phyloP scores from a whole-genome alignment of 2,888 invertebrate species.

The Amphipoea oculea region DNA sequence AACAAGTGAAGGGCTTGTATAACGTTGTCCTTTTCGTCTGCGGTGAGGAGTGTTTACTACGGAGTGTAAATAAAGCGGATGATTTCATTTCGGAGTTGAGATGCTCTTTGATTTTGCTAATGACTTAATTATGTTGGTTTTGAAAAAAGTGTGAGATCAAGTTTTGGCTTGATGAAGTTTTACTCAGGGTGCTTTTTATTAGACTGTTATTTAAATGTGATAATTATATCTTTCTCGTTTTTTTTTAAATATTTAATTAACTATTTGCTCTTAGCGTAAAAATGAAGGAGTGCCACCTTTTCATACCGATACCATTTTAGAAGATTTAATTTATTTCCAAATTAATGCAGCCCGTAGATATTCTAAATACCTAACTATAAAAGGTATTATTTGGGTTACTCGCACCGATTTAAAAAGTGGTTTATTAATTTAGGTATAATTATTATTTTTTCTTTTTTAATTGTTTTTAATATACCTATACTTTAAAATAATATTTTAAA shows the following conservation, averaged over 20 bases:
- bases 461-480: too few relatives aligned
- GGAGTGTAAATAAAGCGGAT: slow-evolving; percentile 85
- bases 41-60: slow-evolving; percentile 79
- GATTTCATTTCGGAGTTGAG: slow-evolving; percentile 84
- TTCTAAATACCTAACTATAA: neutral
- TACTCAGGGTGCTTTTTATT: neutral
- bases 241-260: neutral
- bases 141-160: slow-evolving; percentile 54
- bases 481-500: too few relatives aligned
- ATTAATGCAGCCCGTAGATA: neutral
- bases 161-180: slow-evolving; percentile 23
- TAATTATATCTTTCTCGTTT: neutral
- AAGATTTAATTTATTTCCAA: neutral
- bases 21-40: slow-evolving; percentile 67
- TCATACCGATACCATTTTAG: neutral
- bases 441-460: too few relatives aligned
- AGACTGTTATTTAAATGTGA: neutral
- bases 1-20: slow-evolving; percentile 46
- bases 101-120: slow-evolving; percentile 78
- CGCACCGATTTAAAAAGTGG: neutral
- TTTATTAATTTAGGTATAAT: neutral
- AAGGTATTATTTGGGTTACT: too few relatives aligned
- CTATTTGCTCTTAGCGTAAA: neutral
- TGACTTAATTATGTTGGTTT: slow-evolving; percentile 76
- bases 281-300: neutral